Percentiles rank a stretch among this genome's conserved stretches.
phyloP scores from a whole-genome alignment of 2,797 vertebrate genomes.

The Hippopotamyrus pictus region DNA sequence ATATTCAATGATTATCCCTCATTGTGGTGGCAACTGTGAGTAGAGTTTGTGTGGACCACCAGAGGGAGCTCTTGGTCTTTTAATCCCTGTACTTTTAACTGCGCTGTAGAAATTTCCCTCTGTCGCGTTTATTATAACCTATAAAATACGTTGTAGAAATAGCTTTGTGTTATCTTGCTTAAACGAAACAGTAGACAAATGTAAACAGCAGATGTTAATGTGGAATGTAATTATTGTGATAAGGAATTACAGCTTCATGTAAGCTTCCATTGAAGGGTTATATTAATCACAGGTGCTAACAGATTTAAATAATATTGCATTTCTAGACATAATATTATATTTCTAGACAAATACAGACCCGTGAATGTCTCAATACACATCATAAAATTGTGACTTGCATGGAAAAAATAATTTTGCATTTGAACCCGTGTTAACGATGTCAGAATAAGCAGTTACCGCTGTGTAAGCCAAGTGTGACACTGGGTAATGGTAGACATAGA shows the following conservation, averaged over 20 bases:
- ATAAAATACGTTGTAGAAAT: neutral
- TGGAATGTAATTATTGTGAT: neutral
- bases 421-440: neutral
- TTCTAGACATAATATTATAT: neutral
- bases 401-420: neutral
- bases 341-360: neutral
- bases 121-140: neutral
- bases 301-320: neutral
- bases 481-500: neutral
- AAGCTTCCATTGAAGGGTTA: neutral
- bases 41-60: conserved; percentile 11
- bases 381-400: neutral
- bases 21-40: neutral
- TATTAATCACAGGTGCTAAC: neutral
- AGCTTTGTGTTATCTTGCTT: neutral
- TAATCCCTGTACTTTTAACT: neutral
- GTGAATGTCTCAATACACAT: neutral
- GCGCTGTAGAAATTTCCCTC: neutral
- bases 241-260: neutral
- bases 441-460: neutral
- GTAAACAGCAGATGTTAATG: conserved; percentile 3
- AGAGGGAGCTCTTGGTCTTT: conserved; percentile 14
- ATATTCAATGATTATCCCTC: neutral
- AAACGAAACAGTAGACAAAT: neutral
- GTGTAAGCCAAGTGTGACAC: neutral